Base-by-base conservation (phyloP, 2,113 vertebrate genomes). In the Dinomys branickii region DNA sequence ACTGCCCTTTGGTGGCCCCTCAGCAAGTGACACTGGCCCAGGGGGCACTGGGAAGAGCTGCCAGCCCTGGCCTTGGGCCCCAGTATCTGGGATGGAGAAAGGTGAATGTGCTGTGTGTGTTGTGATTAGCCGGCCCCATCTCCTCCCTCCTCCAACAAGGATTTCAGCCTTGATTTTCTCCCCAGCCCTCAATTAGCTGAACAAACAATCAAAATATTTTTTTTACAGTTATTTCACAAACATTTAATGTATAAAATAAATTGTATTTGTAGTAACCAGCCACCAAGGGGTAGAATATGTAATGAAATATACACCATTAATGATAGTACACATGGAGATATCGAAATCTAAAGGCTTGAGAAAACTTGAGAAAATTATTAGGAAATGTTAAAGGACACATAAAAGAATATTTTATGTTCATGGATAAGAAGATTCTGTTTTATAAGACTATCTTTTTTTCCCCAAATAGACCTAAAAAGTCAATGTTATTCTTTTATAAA, bases 341-440 rank as follows among this genome's bases (percentile, higher is more conserved):
- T 67, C 33, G 16, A 65, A 67, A 96, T 90, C 50, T 90, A 84
- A 93, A 80, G 93, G 41, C 73, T 77, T 90, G 20, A 52, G 85
- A 83, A 95, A n/a, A 33, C 54, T 93, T 92, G 44, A 75, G 35
- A 90, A 91, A 96, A 95, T 92, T 93, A 96, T 82, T 94, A 71
- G 78, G 90, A 80, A 50, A 94, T 84, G 56, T 91, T 90, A 87
- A 94, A 91, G 73, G 89, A 96, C n/a, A 81, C 44, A 81, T 85
- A 87, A 73, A 95, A 47, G 56, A 20, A 24, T 80, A 69, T 81
- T 97, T 95, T 96, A 89, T 86, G 20, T 63, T 86, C 10, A 1
- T 38, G 83, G 44, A 59, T 71, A 83, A 93, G 59, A 94, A 83
- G 61, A 73, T 44, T 67, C 73, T 1, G 1, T 88, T 88, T 93